Evolutionary conservation across 2,113 vertebrate genomes (phyloP).

Genomic region (Prionailurus bengalensis): DNA sequence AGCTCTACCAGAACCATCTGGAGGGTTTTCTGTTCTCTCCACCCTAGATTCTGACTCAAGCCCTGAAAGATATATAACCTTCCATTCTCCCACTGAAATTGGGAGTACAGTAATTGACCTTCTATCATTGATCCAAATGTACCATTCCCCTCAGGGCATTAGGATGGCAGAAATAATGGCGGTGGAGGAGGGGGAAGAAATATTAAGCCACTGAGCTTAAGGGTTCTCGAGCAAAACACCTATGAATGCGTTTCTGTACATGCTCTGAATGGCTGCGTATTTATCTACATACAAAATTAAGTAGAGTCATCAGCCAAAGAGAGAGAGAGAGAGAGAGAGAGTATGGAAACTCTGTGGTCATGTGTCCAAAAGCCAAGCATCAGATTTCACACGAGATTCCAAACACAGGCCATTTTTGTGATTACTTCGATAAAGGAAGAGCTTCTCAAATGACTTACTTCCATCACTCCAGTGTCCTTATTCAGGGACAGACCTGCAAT

Average conservation of each 20-base stretch:
- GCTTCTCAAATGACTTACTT: neutral
- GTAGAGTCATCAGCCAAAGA: neutral
- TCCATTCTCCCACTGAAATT: neutral
- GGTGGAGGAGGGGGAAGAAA: neutral
- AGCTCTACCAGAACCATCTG: neutral
- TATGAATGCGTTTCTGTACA: neutral
- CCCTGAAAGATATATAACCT: no score
- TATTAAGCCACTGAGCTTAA: neutral
- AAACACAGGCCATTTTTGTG: neutral
- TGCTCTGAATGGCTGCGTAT: neutral
- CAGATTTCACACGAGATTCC: neutral
- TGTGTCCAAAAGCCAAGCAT: neutral
- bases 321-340: neutral
- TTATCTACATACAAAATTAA: neutral
- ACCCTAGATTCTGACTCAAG: neutral
- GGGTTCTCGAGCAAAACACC: neutral
- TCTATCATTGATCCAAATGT: neutral
- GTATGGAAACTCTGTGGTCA: neutral
- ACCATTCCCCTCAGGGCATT: neutral
- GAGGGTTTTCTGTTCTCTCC: neutral
- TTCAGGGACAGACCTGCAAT: conserved; percentile 11
- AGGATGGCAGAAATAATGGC: neutral
- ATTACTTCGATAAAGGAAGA: neutral
- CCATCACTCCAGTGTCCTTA: neutral
- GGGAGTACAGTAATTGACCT: neutral